Evolutionary conservation across 2,113 vertebrate species (phyloP).

Genomic region (Platichthys stellatus): DNA sequence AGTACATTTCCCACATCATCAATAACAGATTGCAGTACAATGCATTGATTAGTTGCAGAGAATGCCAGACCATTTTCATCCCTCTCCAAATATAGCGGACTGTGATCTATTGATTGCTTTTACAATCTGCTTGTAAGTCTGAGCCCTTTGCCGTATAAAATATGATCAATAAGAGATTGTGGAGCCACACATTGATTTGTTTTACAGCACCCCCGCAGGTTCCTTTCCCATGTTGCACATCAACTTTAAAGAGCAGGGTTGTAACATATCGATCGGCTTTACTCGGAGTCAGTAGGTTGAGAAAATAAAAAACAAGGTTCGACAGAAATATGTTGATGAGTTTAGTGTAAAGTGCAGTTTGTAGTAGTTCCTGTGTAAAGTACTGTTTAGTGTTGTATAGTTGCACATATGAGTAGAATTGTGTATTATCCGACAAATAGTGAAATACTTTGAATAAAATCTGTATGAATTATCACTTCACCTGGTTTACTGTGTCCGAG

Average conservation of each 20-base stretch:
- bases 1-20: no score
- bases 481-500: no score
- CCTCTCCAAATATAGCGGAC: no score
- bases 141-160: conserved; percentile 24
- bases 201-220: conserved; percentile 27
- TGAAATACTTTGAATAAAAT: no score
- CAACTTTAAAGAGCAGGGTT: conserved; percentile 9
- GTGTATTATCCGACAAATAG: no score
- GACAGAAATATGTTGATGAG: neutral
- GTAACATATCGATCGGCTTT: neutral
- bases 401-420: no score
- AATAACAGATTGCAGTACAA: no score
- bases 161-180: conserved; percentile 28
- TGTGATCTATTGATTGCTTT: conserved; percentile 30
- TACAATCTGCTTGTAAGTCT: conserved; percentile 22
- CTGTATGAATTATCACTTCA: no score
- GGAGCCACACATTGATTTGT: conserved; percentile 38
- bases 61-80: no score
- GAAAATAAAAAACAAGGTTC: neutral
- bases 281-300: neutral
- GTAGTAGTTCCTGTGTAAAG: neutral
- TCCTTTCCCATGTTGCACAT: conserved; percentile 20
- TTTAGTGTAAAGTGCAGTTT: neutral
- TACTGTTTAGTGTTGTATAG: neutral
- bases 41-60: no score